Percentiles rank a stretch among this genome's conserved stretches.
phyloP scores from a whole-genome alignment of 2,888 invertebrate species.

The Cremastinae sp. region DNA sequence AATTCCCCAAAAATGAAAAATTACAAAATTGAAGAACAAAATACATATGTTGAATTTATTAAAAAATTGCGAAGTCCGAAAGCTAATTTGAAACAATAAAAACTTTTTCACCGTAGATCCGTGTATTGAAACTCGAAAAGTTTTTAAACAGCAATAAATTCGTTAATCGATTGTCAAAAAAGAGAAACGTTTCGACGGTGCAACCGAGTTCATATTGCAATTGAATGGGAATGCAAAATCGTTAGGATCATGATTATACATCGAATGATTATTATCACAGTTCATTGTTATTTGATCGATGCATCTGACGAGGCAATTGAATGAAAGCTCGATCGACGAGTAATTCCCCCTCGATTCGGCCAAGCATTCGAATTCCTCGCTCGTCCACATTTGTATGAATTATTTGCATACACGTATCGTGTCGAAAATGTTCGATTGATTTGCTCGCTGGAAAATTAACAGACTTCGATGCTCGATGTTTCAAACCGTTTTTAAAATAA shows the following conservation, averaged over 20 bases:
- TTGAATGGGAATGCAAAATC: constrained; percentile 35
- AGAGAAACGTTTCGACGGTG: neutral
- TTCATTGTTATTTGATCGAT: constrained; percentile 58
- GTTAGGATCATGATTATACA: constrained; percentile 26
- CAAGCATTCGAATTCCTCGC: constrained; percentile 13
- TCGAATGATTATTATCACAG: constrained; percentile 58
- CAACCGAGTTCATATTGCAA: constrained; percentile 26
- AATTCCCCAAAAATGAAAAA: too few species aligned
- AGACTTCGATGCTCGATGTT: too few species aligned
- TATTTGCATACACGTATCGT: constrained; percentile 33
- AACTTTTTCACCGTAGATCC: too few species aligned
- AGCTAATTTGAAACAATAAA: too few species aligned
- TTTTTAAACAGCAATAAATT: neutral
- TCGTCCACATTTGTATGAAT: constrained; percentile 20
- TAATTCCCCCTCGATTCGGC: constrained; percentile 43
- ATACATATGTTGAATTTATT: too few species aligned
- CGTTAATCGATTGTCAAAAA: constrained; percentile 7
- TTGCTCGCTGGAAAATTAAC: constrained; percentile 34
- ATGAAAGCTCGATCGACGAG: constrained; percentile 38
- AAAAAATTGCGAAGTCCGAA: too few species aligned
- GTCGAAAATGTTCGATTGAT: constrained; percentile 54
- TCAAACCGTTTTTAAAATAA: too few species aligned
- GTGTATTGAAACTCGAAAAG: too few species aligned
- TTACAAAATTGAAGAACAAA: too few species aligned
- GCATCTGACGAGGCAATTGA: constrained; percentile 53